A percentile compares a stretch with the other conserved stretches of the same genome.
Evolutionary conservation across 1,140 invertebrate species (phyloP).

Genomic region (Drosophila bocki): DNA sequence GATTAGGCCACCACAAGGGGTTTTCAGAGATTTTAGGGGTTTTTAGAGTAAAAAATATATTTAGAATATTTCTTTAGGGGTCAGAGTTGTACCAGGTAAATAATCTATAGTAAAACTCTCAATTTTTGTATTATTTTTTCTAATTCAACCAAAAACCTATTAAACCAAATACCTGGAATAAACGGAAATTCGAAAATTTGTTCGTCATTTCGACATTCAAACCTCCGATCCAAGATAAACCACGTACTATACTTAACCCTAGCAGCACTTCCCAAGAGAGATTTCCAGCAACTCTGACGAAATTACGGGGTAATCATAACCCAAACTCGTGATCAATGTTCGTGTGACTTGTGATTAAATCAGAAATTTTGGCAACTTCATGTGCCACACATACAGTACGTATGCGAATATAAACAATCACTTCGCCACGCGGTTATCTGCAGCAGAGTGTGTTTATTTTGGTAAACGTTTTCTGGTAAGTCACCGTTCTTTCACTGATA

Average conservation of each 20-base stretch:
- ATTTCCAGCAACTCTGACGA: conserved; percentile 20
- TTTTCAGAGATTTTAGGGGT: too few relatives aligned
- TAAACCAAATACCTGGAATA: not conserved
- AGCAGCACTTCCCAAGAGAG: conserved; percentile 3
- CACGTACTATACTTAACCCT: not conserved
- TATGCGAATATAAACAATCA: conserved; percentile 33
- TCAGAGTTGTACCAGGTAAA: too few relatives aligned
- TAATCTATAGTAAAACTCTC: too few relatives aligned
- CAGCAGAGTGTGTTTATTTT: conserved; percentile 16
- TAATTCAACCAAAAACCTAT: not conserved
- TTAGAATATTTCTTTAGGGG: too few relatives aligned
- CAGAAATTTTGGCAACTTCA: conserved; percentile 21
- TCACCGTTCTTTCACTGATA: conserved; percentile 24
- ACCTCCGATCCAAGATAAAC: not conserved
- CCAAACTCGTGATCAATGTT: conserved; percentile 29
- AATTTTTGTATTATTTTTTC: too few relatives aligned
- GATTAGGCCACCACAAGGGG: conserved; percentile 7
- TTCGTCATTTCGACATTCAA: not conserved
- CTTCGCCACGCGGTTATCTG: conserved; percentile 29
- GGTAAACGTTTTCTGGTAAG: conserved; percentile 14
- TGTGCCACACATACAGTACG: not conserved
- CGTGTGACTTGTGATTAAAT: conserved; percentile 37
- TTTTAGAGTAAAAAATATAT: too few relatives aligned
- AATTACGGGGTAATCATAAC: conserved; percentile 15
- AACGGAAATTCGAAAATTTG: not conserved